Evolutionary conservation across 2,888 invertebrate species (phyloP), one percentile per base, ranked within the genome.

Genomic region (Vannuccia rotundouncinata): DNA sequence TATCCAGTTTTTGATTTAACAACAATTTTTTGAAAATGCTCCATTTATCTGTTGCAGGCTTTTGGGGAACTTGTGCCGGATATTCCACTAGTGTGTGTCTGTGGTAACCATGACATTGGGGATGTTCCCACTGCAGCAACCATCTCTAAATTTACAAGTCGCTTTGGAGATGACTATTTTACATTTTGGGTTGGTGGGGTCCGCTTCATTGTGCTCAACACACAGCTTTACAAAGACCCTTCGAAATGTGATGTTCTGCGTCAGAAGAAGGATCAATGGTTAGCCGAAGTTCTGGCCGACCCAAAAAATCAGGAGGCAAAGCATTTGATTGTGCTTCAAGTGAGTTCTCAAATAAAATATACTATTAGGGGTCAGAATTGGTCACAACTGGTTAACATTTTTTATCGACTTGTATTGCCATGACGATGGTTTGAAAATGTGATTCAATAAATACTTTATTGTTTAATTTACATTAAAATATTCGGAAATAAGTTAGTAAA

Each of bases 31-130:
- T 73, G n/a, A 73, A 73, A 2, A 10, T 73, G 74, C 25, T 5
- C 10, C 10, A 73, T 73, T 10, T n/a, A 10, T 10, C 2, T 10
- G 74, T 10, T n/a, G 28, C n/a, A 80, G 29, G 84, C 87, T 10
- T 88, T 89, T 79, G 82, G 84, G 13, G 85, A 86, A 30, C 82
- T 90, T 13, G 85, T 89, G 82, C 84, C 86, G 1, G 85, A 85
- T 0, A 89, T 90, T 76, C 88, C 89, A 45, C 83, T 90, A 77
- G 85, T 90, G 45, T 90, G 89, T 83, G 88, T 90, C 13, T 89
- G 89, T 84, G 90, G 90, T 0, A 90, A 90, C 83, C 90, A 90
- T 83, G 90, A 90, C 83, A 84, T 90, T 30, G 90, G 90, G 10
- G 86, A 90, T 83, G 83, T 82, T 1, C 90, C 90, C 1, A 89